Evolutionary conservation across 2,888 invertebrate species (phyloP).

Genomic region (Folsomia candida): DNA sequence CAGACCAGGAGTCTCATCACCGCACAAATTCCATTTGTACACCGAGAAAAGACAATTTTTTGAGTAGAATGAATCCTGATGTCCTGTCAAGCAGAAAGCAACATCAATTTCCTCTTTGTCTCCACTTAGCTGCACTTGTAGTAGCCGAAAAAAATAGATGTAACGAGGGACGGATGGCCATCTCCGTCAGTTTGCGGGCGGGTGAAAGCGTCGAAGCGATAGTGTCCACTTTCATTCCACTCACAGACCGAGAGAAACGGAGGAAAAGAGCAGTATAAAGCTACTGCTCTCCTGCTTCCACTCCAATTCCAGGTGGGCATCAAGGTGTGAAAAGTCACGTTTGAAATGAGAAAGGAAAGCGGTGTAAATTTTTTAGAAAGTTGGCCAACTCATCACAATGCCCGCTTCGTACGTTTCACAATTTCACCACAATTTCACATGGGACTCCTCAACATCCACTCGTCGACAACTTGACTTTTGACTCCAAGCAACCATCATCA

Average conservation of each 20-base stretch:
- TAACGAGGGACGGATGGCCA: not conserved
- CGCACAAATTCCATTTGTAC: slow-evolving; percentile 4
- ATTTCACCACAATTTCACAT: slow-evolving; percentile 14
- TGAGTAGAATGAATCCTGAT: not conserved
- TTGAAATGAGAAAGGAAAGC: slow-evolving; percentile 13
- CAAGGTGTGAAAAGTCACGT: slow-evolving; percentile 15
- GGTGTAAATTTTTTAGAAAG: slow-evolving; percentile 11
- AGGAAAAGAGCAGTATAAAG: not conserved
- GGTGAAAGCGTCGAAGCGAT: not conserved
- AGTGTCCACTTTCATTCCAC: not conserved
- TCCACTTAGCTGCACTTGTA: not conserved
- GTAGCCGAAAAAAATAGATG: not conserved
- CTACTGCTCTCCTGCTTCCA: no score
- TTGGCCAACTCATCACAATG: not conserved
- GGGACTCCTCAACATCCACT: not conserved
- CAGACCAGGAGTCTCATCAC: no score
- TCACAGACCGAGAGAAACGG: not conserved
- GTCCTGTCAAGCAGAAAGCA: not conserved
- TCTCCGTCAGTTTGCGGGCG: not conserved
- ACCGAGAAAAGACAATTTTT: not conserved
- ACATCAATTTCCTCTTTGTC: not conserved
- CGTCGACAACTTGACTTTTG: not conserved
- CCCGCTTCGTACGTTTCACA: not conserved
- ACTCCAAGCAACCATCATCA: not conserved
- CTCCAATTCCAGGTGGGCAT: not conserved